These are phyloP conservation scores for Argyrosomus japonicus DNA, from an alignment of 2,113 vertebrate species.

Conservation along the genomic window DNA sequence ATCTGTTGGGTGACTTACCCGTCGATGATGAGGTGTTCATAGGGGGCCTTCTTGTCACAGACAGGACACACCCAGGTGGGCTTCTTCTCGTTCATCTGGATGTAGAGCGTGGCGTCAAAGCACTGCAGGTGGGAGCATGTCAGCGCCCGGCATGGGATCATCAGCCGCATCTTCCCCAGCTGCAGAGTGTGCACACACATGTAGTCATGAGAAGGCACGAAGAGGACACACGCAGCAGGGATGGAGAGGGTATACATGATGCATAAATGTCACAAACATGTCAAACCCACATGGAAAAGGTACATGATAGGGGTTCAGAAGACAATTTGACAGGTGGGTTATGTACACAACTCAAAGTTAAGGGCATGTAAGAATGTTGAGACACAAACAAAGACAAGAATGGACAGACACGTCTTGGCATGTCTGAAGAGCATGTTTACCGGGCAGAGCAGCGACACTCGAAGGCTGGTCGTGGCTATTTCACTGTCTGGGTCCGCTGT, in stretches of 20 bases:
- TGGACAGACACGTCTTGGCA: slow-evolving; percentile 26
- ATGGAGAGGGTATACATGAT: slow-evolving; percentile 1
- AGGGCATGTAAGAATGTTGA: slow-evolving; percentile 1
- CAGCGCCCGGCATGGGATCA: slow-evolving; percentile 95
- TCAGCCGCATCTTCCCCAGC: slow-evolving; percentile 98
- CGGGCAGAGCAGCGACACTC: slow-evolving; percentile 98
- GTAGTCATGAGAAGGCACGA: slow-evolving; percentile 24
- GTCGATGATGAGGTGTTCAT: slow-evolving; percentile 97
- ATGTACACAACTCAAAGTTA: slow-evolving; percentile 2
- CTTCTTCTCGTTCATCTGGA: slow-evolving; percentile 99
- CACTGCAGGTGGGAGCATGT: slow-evolving; percentile 99
- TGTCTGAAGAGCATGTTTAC: slow-evolving; percentile 82
- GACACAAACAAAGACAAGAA: slow-evolving; percentile 19
- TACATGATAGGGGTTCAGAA: slow-evolving; percentile 16
- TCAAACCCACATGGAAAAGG: slow-evolving; percentile 49
- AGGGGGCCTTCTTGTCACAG: slow-evolving; percentile 98
- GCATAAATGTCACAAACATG: slow-evolving; percentile 43
- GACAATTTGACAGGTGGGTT: slow-evolving; percentile 21
- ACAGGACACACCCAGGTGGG: slow-evolving; percentile 99
- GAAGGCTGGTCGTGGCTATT: slow-evolving; percentile 98
- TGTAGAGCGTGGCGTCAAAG: slow-evolving; percentile 97
- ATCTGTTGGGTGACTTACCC: slow-evolving; percentile 83
- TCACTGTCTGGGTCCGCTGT: slow-evolving; percentile 99
- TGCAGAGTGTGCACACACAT: slow-evolving; percentile 65
- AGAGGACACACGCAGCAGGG: slow-evolving; percentile 30